A percentile compares a stretch with the other conserved stretches of the same genome.
Evolutionary conservation across 2,113 vertebrate genomes (phyloP).

Genomic region (Vicugna pacos): DNA sequence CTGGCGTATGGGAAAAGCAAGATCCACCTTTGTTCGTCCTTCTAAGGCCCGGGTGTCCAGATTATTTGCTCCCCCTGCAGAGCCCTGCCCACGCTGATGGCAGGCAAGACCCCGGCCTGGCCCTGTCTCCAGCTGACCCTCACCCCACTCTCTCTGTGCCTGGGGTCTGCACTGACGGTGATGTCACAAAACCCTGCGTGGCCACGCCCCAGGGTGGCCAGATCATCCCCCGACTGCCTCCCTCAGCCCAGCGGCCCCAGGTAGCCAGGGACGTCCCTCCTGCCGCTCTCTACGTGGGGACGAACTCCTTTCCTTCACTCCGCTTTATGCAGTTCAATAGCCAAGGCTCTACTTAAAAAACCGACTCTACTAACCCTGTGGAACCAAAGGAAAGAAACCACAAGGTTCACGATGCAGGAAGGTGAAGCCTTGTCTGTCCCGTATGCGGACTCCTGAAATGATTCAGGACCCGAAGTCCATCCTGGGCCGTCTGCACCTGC

Average conservation of each 20-base stretch:
- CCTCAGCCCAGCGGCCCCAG: rapidly evolving
- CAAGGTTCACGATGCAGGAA: background rate
- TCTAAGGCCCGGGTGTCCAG: rapidly evolving
- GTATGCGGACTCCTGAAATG: background rate
- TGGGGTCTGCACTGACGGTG: too few relatives aligned
- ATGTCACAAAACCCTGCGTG: background rate
- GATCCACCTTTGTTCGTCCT: rapidly evolving
- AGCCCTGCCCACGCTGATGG: rapidly evolving
- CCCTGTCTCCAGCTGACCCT: background rate
- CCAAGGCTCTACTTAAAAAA: background rate
- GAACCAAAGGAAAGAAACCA: background rate
- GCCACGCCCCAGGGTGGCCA: background rate
- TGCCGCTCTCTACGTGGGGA: rapidly evolving
- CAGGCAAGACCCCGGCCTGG: rapidly evolving
- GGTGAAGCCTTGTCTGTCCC: too few relatives aligned
- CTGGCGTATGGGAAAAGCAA: background rate
- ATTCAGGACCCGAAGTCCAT: background rate
- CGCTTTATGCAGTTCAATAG: background rate
- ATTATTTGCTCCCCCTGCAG: rapidly evolving
- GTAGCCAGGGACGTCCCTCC: rapidly evolving
- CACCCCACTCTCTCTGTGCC: rapidly evolving
- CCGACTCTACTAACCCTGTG: rapidly evolving
- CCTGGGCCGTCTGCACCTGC: rapidly evolving
- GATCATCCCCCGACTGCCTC: rapidly evolving
- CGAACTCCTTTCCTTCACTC: rapidly evolving